Percentiles rank a stretch among this genome's conserved stretches.
Evolutionary conservation across 2,888 invertebrate species (phyloP).

Genomic region (Heliconius cydno): DNA sequence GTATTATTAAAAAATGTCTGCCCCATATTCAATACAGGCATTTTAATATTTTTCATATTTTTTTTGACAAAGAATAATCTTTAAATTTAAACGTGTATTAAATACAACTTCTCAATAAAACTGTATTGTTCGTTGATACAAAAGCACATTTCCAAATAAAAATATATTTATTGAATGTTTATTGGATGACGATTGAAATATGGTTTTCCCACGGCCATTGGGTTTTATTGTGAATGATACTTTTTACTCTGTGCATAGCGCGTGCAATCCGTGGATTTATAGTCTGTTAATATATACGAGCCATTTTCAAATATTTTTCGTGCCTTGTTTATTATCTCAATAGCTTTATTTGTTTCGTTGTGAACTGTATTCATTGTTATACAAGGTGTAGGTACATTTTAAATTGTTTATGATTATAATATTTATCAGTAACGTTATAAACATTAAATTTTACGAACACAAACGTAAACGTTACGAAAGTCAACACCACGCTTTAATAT

Average conservation of each 20-base stretch:
- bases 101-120: conserved; percentile 3
- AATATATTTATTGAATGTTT: conserved; percentile 33
- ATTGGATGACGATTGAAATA: conserved; percentile 38
- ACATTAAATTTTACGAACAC: no score
- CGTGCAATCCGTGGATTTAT: conserved; percentile 40
- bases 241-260: conserved; percentile 38
- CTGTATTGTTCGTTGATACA: conserved; percentile 24
- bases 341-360: not conserved
- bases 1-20: no score
- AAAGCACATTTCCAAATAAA: conserved; percentile 28
- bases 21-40: no score
- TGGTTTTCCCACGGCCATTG: conserved; percentile 40
- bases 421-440: no score
- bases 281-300: conserved; percentile 35
- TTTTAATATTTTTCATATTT: not conserved
- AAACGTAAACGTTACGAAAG: no score
- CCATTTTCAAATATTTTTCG: conserved; percentile 35
- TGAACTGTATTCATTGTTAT: not conserved
- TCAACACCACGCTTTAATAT: no score
- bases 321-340: conserved; percentile 32
- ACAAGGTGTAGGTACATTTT: not conserved
- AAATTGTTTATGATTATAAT: no score
- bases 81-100: not conserved
- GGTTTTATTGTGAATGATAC: conserved; percentile 43
- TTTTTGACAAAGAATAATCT: conserved; percentile 5